Conservation (phyloP, 1,140 invertebrate species). For the Bombus difficillimus region DNA sequence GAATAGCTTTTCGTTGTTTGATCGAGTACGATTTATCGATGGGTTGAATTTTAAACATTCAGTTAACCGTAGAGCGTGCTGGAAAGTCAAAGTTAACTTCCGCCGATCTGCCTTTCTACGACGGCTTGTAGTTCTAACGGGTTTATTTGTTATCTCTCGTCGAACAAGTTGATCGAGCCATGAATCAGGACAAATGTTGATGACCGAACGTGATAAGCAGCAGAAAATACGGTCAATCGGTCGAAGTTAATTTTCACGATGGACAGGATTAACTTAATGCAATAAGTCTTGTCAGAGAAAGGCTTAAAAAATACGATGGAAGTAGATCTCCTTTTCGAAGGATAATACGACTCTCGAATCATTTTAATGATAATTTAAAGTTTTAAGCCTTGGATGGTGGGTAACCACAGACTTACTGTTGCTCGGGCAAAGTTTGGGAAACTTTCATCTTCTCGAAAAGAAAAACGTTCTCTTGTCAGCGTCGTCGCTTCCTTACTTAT, state of each 20-base stretch:
- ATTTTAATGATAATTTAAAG: conserved; percentile 27
- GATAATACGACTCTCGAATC: not conserved
- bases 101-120: not conserved
- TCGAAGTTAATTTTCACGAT: not conserved
- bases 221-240: not conserved
- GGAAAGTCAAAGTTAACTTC: not conserved
- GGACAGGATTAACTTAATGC: not conserved
- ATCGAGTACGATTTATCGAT: not conserved
- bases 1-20: no score
- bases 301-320: no score
- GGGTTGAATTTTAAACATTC: not conserved
- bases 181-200: conserved; percentile 34
- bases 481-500: not conserved
- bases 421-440: conserved; percentile 4
- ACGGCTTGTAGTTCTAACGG: conserved; percentile 3
- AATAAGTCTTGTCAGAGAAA: not conserved
- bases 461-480: conserved; percentile 3
- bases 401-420: not conserved
- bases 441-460: conserved; percentile 26
- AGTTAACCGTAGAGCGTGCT: not conserved
- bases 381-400: not conserved
- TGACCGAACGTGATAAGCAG: not conserved
- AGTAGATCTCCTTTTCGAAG: not conserved
- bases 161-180: not conserved
- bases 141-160: not conserved